These are phyloP conservation scores for Narcine bancroftii DNA, from an alignment of 2,113 vertebrate genomes.

Conservation along the genomic window DNA sequence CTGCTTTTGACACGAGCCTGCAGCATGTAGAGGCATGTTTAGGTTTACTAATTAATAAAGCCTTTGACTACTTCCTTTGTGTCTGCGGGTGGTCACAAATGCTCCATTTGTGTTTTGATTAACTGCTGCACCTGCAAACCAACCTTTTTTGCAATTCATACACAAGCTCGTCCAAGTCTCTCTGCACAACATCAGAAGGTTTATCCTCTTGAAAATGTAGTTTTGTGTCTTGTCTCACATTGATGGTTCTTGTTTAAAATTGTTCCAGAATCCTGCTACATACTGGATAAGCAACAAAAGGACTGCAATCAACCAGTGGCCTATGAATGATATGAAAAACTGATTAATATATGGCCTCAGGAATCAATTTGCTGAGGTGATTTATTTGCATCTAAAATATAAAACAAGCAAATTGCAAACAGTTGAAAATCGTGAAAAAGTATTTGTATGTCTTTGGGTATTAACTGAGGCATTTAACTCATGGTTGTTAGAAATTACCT, in stretches of 20 bases:
- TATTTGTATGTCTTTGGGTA: not conserved
- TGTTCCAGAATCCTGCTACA: not conserved
- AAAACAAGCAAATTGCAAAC: not conserved
- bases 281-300: not conserved
- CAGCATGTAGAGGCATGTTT: too few species aligned
- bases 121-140: too few species aligned
- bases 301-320: not conserved
- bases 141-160: too few species aligned
- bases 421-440: not conserved
- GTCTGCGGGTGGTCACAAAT: too few species aligned
- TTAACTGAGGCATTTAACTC: not conserved
- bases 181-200: too few species aligned
- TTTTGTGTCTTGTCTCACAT: not conserved
- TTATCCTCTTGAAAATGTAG: too few species aligned
- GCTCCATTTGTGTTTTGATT: too few species aligned
- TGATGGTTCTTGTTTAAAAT: constrained; percentile 2
- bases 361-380: not conserved
- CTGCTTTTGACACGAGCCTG: too few species aligned
- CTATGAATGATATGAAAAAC: not conserved
- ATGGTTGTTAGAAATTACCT: not conserved
- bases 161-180: too few species aligned
- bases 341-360: not conserved
- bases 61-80: too few species aligned
- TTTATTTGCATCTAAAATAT: not conserved
- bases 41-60: too few species aligned